Percentiles rank a stretch among this genome's conserved stretches.
These are phyloP conservation scores for Drosophila atroscutellata DNA, from an alignment of 2,888 invertebrate species.

Conservation along the genomic window DNA sequence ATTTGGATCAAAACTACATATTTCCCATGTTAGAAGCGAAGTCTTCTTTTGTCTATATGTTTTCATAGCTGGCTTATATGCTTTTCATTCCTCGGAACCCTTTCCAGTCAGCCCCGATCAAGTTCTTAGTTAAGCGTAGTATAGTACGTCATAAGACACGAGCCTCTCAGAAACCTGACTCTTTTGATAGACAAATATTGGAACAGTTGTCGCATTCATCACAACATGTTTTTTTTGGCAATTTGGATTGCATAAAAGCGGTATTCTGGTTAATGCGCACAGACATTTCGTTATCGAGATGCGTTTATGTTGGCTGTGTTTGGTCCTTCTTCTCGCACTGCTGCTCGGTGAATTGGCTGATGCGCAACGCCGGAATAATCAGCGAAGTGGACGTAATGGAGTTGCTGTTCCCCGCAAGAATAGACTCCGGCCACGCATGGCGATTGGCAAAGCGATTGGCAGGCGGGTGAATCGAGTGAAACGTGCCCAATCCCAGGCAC, in stretches of 20 bases:
- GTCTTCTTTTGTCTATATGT: neutral
- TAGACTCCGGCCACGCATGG: neutral
- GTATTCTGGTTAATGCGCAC: conserved; percentile 18
- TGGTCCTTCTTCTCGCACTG: conserved; percentile 41
- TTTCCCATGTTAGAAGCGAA: neutral
- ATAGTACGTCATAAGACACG: conserved; percentile 51
- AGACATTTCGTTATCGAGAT: conserved; percentile 46
- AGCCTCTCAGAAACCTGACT: conserved; percentile 12
- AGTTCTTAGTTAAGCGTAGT: neutral
- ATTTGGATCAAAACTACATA: neutral
- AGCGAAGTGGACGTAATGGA: neutral
- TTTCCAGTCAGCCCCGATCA: conserved; percentile 2
- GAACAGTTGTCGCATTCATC: conserved; percentile 56
- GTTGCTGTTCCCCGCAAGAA: conserved; percentile 1
- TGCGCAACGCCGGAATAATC: conserved; percentile 4
- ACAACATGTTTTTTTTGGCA: conserved; percentile 16
- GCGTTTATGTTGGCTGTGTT: conserved; percentile 56
- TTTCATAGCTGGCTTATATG: neutral
- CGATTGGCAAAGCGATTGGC: neutral
- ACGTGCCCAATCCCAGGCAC: neutral
- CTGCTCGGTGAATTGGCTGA: conserved; percentile 35
- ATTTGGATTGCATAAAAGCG: conserved; percentile 52
- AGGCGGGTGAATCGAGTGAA: too few relatives aligned
- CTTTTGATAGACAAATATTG: conserved; percentile 48
- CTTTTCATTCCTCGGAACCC: neutral